Conservation (phyloP, 2,888 invertebrate genomes). For the Cerastis leucographa region DNA sequence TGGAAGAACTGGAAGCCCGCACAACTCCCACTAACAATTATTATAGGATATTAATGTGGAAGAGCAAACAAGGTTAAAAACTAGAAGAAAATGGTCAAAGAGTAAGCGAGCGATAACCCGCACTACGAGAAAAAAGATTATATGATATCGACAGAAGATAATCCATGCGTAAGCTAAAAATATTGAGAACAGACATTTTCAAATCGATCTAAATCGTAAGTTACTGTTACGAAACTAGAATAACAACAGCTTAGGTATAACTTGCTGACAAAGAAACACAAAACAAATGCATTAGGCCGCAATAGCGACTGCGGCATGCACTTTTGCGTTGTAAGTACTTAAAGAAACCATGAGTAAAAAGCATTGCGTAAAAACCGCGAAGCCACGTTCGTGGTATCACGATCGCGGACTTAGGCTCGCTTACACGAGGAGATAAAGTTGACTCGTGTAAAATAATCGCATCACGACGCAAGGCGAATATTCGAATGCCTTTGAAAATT, state of each 20-base stretch:
- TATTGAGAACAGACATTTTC: conserved; percentile 6
- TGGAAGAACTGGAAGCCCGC: neutral
- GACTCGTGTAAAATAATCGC: conserved; percentile 7
- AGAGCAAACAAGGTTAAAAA: neutral
- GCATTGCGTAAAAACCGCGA: conserved; percentile 46
- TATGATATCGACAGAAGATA: neutral
- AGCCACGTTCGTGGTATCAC: conserved; percentile 18
- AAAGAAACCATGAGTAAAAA: conserved; percentile 25
- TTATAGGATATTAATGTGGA: neutral
- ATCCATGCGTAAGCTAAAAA: neutral
- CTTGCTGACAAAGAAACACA: conserved; percentile 31
- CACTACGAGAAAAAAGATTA: neutral
- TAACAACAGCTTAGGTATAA: neutral
- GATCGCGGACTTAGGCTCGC: conserved; percentile 6
- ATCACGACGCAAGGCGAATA: neutral
- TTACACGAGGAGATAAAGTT: conserved; percentile 10
- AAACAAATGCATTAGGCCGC: conserved; percentile 33
- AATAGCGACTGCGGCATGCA: conserved; percentile 18
- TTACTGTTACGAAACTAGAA: neutral
- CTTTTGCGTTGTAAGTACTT: conserved; percentile 8
- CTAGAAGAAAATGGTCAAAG: neutral
- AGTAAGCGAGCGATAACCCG: neutral
- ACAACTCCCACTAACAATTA: neutral
- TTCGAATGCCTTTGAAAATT: neutral
- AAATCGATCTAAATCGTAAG: conserved; percentile 17